Percentiles rank a stretch among this genome's conserved stretches.
Conservation (phyloP, 2,888 invertebrate species). For the Nomada fucata region DNA sequence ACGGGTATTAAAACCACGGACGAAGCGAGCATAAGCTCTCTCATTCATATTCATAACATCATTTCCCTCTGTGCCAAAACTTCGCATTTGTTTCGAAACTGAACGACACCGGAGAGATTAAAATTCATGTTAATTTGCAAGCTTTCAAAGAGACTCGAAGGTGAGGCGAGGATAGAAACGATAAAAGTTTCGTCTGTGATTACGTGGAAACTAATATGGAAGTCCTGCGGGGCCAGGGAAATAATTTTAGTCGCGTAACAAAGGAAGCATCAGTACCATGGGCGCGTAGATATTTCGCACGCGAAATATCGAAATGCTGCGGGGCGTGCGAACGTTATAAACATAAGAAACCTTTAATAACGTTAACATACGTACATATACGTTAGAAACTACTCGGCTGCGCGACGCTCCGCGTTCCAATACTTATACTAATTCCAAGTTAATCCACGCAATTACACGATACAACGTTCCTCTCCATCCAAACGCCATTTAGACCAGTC, state of each 20-base stretch:
- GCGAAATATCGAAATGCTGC: too few relatives aligned
- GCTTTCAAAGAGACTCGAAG: not conserved
- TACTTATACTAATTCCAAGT: not conserved
- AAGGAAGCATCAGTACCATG: too few relatives aligned
- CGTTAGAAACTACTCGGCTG: too few relatives aligned
- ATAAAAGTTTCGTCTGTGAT: not conserved
- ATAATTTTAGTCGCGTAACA: too few relatives aligned
- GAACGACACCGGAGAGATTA: slow-evolving; percentile 21
- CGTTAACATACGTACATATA: too few relatives aligned
- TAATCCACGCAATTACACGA: not conserved
- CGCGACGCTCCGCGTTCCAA: not conserved
- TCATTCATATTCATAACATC: slow-evolving; percentile 60
- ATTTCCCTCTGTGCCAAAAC: slow-evolving; percentile 14
- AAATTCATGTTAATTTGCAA: slow-evolving; percentile 17
- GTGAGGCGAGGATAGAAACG: not conserved
- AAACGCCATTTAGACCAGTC: not conserved
- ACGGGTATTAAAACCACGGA: slow-evolving; percentile 35
- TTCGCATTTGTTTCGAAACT: slow-evolving; percentile 27
- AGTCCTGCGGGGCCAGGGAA: too few relatives aligned
- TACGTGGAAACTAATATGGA: not conserved
- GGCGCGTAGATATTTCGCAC: too few relatives aligned
- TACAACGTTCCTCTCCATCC: too few relatives aligned
- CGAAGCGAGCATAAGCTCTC: slow-evolving; percentile 39
- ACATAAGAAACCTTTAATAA: too few relatives aligned
- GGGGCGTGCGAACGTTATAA: too few relatives aligned